These are phyloP conservation scores for Lamprologus tigripictilis DNA, from an alignment of 2,113 vertebrate genomes.

Conservation along the genomic window DNA sequence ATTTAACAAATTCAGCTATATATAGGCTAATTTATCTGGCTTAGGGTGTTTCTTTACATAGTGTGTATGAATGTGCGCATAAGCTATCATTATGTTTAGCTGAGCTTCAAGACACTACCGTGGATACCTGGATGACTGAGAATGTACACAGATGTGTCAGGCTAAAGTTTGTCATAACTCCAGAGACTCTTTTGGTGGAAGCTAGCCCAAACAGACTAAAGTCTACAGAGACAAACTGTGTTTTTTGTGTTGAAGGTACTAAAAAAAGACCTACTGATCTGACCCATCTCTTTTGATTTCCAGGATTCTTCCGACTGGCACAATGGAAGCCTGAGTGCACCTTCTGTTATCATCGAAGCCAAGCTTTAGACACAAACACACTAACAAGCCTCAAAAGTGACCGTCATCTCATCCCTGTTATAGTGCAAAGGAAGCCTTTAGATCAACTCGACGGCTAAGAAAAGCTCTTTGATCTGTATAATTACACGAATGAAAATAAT, in stretches of 20 bases:
- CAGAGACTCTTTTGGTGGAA: background rate
- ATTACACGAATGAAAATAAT: background rate
- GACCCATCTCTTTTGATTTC: constrained; percentile 5
- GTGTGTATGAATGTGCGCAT: background rate
- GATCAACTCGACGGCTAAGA: background rate
- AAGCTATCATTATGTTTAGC: background rate
- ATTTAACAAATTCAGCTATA: background rate
- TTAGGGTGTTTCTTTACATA: background rate
- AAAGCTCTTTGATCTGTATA: background rate
- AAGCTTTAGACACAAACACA: constrained; percentile 26
- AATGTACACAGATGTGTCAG: background rate
- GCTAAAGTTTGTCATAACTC: background rate
- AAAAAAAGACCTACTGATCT: background rate
- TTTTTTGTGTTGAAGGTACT: background rate
- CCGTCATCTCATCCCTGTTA: background rate
- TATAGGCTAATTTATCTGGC: background rate
- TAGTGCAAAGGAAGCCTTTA: background rate
- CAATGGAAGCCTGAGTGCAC: background rate
- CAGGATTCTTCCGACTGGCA: constrained; percentile 11
- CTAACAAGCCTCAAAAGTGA: background rate
- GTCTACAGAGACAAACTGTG: background rate
- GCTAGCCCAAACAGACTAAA: background rate
- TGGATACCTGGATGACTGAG: background rate
- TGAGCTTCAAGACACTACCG: background rate
- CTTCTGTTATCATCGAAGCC: constrained; percentile 20